phyloP scores from a whole-genome alignment of 2,888 invertebrate species.

The Apodemia mormo region DNA sequence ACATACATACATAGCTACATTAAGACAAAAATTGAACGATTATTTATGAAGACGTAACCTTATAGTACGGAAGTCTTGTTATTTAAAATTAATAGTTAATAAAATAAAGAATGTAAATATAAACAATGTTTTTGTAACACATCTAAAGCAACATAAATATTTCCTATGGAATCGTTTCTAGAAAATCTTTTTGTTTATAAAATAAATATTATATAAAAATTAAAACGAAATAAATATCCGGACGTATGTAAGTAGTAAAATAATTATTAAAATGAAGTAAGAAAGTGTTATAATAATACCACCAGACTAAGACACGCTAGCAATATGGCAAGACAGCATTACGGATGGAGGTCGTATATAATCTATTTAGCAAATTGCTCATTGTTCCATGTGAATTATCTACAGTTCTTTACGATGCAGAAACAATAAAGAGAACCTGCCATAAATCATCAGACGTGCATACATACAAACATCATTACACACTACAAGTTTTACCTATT shows the following conservation, averaged over 20 bases:
- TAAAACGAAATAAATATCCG: slow-evolving; percentile 8
- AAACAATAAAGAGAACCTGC: slow-evolving; percentile 74
- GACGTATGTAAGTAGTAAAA: slow-evolving; percentile 26
- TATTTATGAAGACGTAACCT: slow-evolving; percentile 53
- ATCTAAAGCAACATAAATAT: slow-evolving; percentile 10
- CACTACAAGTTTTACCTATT: slow-evolving; percentile 63
- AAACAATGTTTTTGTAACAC: slow-evolving; percentile 19
- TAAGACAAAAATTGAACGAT: slow-evolving; percentile 67
- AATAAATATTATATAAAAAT: slow-evolving; percentile 14
- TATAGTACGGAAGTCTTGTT: slow-evolving; percentile 66
- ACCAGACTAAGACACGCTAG: slow-evolving; percentile 72
- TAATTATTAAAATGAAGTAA: slow-evolving; percentile 27
- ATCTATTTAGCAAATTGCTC: slow-evolving; percentile 79
- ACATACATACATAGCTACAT: slow-evolving; percentile 76
- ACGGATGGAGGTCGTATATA: slow-evolving; percentile 77
- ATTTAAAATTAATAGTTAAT: slow-evolving; percentile 31
- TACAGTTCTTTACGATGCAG: slow-evolving; percentile 72
- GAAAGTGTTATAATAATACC: slow-evolving; percentile 57
- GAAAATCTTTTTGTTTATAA: slow-evolving; percentile 4
- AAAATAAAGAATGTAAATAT: slow-evolving; percentile 31
- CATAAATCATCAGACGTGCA: slow-evolving; percentile 73
- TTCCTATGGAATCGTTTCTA: slow-evolving; percentile 11
- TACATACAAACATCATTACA: slow-evolving; percentile 59
- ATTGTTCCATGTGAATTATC: slow-evolving; percentile 74
- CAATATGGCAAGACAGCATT: slow-evolving; percentile 79